A percentile compares a stretch with the other conserved stretches of the same genome.
These are phyloP conservation scores for Boulengeromyrus knoepffleri DNA, from an alignment of 2,113 vertebrate species.

Conservation along the genomic window DNA sequence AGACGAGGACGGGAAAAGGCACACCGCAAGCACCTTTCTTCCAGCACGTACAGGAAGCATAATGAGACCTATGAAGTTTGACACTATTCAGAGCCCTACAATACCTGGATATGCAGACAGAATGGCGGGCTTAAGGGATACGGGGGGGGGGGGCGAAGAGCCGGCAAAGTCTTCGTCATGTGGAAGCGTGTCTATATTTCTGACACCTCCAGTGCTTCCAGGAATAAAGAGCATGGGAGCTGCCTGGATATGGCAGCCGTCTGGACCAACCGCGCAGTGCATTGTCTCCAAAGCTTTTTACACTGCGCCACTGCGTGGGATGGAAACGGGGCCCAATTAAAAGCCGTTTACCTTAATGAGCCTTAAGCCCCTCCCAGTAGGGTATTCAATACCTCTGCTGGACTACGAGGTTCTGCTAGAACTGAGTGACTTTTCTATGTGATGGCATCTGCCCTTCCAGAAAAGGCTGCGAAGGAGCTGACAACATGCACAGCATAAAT, in stretches of 20 bases:
- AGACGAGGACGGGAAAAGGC: constrained; percentile 60
- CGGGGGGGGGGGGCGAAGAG: constrained; percentile 32
- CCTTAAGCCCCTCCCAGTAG: not conserved
- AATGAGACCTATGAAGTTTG: constrained; percentile 76
- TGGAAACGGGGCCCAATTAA: not conserved
- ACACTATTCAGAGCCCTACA: constrained; percentile 72
- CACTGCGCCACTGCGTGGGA: not conserved
- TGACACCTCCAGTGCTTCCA: constrained; percentile 64
- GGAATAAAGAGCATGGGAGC: constrained; percentile 61
- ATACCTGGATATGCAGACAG: constrained; percentile 68
- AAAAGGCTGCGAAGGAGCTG: not conserved
- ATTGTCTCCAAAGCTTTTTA: not conserved
- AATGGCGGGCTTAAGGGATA: constrained; percentile 63
- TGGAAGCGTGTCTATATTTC: constrained; percentile 73
- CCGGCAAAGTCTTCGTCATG: constrained; percentile 64
- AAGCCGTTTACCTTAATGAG: not conserved
- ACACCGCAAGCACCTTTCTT: constrained; percentile 65
- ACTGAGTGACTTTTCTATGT: not conserved
- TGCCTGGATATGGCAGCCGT: constrained; percentile 4
- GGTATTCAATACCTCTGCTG: not conserved
- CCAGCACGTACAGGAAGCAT: constrained; percentile 69
- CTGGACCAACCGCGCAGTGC: constrained; percentile 8
- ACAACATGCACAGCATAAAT: not conserved
- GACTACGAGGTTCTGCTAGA: not conserved
- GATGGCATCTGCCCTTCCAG: not conserved